A percentile compares a stretch with the other conserved stretches of the same genome.
Evolutionary conservation across 2,797 vertebrate species (phyloP).

Genomic region (Anas bahamensis): DNA sequence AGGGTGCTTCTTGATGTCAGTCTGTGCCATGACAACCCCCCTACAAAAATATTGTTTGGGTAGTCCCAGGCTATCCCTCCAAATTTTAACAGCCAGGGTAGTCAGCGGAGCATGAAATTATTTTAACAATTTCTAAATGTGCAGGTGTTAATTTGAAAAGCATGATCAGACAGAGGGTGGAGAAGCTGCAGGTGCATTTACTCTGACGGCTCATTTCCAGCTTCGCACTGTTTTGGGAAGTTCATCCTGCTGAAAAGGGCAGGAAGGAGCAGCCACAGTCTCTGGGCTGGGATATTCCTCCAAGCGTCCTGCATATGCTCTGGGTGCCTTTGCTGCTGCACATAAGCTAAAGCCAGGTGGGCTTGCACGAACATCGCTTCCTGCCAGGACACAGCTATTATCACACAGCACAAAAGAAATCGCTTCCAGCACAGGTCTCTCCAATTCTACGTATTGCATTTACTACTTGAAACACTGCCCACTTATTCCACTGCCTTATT

Average conservation of each 20-base stretch:
- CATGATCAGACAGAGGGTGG: not conserved
- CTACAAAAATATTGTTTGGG: conserved; percentile 18
- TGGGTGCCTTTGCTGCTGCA: too few relatives aligned
- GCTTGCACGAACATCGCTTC: not conserved
- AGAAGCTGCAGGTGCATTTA: conserved; percentile 10
- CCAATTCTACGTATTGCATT: not conserved
- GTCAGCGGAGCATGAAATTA: conserved; percentile 54
- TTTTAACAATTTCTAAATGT: conserved; percentile 67
- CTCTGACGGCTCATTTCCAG: conserved; percentile 2
- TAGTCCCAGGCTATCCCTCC: conserved; percentile 40
- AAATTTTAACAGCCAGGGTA: not conserved
- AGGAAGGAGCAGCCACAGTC: accelerated
- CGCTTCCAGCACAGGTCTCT: not conserved
- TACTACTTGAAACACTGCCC: not conserved
- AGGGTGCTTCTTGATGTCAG: not conserved
- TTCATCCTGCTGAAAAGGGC: not conserved
- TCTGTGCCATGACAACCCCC: not conserved
- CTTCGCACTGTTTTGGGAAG: not conserved
- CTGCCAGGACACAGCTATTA: not conserved
- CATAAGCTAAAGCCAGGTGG: not conserved
- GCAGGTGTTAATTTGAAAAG: conserved; percentile 63
- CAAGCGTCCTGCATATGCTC: accelerated
- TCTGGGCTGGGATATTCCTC: not conserved
- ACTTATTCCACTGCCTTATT: not conserved
- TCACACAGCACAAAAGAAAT: not conserved